Percentiles rank a stretch among this genome's conserved stretches.
Evolutionary conservation across 1,140 invertebrate genomes (phyloP).

Genomic region (Sipha flava): DNA sequence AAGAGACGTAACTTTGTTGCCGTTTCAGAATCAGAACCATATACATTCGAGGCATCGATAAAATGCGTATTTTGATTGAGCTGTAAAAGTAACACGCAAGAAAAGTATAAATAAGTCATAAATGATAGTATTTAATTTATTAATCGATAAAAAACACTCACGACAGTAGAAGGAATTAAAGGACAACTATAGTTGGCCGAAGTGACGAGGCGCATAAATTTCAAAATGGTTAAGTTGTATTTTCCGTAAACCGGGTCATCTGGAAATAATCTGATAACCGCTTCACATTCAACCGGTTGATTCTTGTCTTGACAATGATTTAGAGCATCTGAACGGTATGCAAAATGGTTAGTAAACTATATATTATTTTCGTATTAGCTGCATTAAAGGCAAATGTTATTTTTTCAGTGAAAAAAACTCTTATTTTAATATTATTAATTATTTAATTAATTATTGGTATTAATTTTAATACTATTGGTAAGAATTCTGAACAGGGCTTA

Average conservation of each 20-base stretch:
- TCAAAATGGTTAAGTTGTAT: background rate
- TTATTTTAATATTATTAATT: too few relatives aligned
- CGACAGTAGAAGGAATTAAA: background rate
- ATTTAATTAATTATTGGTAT: too few relatives aligned
- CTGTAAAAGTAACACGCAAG: too few relatives aligned
- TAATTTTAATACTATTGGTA: too few relatives aligned
- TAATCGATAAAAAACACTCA: background rate
- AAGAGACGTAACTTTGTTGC: background rate
- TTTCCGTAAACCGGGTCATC: background rate
- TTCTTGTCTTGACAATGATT: background rate
- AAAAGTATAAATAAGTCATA: background rate
- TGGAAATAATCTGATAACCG: background rate
- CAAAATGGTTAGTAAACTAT: too few relatives aligned
- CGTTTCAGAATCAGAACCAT: background rate
- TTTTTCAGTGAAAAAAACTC: too few relatives aligned
- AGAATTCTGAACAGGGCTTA: too few relatives aligned
- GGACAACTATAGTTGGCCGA: background rate
- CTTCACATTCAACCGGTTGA: background rate
- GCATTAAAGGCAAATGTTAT: too few relatives aligned
- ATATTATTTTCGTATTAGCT: too few relatives aligned
- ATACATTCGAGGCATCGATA: background rate
- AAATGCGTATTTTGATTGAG: constrained; percentile 2
- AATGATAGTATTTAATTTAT: too few relatives aligned
- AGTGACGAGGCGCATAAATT: background rate
- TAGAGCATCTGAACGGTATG: background rate